phyloP scores from a whole-genome alignment of 2,797 vertebrate species.

The Ctenosaura bakeri region DNA sequence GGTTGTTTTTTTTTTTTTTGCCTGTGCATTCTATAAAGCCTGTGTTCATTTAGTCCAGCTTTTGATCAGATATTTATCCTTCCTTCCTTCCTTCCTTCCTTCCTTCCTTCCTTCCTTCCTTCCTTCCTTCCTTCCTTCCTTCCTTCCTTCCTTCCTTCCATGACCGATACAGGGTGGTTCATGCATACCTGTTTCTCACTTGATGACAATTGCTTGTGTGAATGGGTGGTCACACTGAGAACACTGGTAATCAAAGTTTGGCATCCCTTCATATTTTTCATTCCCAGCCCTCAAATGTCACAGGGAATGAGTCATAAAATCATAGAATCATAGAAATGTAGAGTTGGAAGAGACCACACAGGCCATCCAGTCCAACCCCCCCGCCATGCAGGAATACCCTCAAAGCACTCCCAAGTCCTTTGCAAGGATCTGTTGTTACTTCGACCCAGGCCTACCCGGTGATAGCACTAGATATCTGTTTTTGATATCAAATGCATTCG shows the following conservation, averaged over 20 bases:
- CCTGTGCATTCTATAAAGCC: slow-evolving; percentile 5
- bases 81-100: not conserved
- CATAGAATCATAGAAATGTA: too few relatives aligned
- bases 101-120: not conserved
- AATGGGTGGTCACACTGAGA: not conserved
- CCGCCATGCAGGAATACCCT: too few relatives aligned
- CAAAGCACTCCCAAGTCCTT: too few relatives aligned
- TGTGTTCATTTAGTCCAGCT: not conserved
- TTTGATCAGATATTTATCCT: not conserved
- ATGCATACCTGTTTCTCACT: not conserved
- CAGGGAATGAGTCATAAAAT: not conserved
- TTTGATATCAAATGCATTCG: too few relatives aligned
- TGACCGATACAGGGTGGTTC: not conserved
- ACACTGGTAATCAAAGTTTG: too few relatives aligned
- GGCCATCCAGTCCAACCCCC: too few relatives aligned
- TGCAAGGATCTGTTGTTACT: too few relatives aligned
- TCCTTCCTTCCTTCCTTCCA: not conserved
- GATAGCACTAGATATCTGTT: too few relatives aligned
- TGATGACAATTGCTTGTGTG: not conserved
- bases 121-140: not conserved
- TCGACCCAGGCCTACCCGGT: too few relatives aligned
- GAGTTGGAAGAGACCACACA: too few relatives aligned
- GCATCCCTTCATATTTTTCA: not conserved
- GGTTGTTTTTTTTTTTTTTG: not conserved
- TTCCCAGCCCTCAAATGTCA: not conserved